Percentiles rank a stretch among this genome's conserved stretches.
Conservation (phyloP, 2,888 invertebrate species). For the Pristionchus arcanus region DNA sequence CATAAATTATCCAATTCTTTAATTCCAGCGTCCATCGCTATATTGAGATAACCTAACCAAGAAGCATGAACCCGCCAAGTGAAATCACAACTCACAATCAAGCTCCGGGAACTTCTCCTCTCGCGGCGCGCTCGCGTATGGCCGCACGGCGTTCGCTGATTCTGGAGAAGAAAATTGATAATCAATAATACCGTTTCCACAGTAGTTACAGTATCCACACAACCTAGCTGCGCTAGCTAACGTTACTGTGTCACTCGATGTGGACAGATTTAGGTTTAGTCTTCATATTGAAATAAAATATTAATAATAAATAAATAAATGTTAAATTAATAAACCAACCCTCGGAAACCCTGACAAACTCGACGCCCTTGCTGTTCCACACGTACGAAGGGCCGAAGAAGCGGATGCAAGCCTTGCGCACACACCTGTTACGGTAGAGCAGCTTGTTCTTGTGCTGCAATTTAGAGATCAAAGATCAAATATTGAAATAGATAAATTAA, state of each 20-base stretch:
- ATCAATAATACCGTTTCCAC: background rate
- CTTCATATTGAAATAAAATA: too few species aligned
- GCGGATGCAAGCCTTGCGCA: constrained; percentile 28
- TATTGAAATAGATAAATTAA: too few species aligned
- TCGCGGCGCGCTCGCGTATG: constrained; percentile 7
- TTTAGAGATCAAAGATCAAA: background rate
- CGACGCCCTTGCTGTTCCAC: background rate
- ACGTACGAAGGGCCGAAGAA: constrained; percentile 38
- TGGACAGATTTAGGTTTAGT: too few species aligned
- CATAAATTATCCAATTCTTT: too few species aligned
- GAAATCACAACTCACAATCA: constrained; percentile 33
- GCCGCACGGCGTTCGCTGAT: background rate
- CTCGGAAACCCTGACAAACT: background rate
- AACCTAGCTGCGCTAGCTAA: too few species aligned
- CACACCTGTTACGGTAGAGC: constrained; percentile 18
- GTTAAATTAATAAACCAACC: background rate
- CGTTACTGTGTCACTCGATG: too few species aligned
- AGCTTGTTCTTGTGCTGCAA: constrained; percentile 1
- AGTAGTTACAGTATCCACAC: too few species aligned
- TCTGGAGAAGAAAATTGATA: background rate
- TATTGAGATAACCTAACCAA: background rate
- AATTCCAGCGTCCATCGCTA: too few species aligned
- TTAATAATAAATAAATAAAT: too few species aligned
- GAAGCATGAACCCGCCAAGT: background rate
- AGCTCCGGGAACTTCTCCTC: constrained; percentile 22